These are phyloP conservation scores for Megaustenia siamemsis DNA, from an alignment of 2,888 invertebrate species.

Conservation along the genomic window DNA sequence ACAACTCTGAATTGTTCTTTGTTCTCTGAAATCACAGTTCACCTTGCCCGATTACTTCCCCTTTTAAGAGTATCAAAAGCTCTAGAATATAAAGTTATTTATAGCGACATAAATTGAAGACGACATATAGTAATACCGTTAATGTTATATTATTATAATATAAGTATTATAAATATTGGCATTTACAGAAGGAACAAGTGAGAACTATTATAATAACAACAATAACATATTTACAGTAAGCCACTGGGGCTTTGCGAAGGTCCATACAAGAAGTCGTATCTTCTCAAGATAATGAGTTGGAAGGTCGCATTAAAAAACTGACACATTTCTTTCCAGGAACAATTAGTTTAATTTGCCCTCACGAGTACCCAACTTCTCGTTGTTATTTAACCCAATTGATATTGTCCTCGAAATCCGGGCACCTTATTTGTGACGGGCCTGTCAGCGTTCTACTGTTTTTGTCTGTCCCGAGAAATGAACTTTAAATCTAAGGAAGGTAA, in stretches of 20 bases:
- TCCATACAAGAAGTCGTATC: not conserved
- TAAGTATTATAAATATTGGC: not conserved
- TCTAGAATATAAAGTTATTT: too few relatives aligned
- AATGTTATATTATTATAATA: not conserved
- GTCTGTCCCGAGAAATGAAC: not conserved
- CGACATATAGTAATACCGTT: not conserved
- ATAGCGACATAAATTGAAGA: not conserved
- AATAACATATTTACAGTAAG: not conserved
- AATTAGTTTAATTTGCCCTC: not conserved
- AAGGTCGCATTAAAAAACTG: not conserved
- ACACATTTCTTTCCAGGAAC: constrained; percentile 8
- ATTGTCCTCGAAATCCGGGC: not conserved
- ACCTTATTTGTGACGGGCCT: not conserved
- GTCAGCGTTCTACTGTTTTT: not conserved
- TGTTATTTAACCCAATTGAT: not conserved
- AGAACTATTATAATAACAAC: not conserved
- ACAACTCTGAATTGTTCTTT: too few relatives aligned
- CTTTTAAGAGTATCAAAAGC: too few relatives aligned
- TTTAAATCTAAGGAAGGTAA: constrained; percentile 9
- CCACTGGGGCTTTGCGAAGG: not conserved
- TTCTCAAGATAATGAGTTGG: not conserved
- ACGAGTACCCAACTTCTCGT: not conserved
- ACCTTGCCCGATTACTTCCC: too few relatives aligned
- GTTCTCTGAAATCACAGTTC: too few relatives aligned
- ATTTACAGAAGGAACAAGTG: not conserved